Percentiles rank a stretch among this genome's conserved stretches.
Conservation (phyloP, 2,888 invertebrate species). For the Synanthedon tipuliformis region DNA sequence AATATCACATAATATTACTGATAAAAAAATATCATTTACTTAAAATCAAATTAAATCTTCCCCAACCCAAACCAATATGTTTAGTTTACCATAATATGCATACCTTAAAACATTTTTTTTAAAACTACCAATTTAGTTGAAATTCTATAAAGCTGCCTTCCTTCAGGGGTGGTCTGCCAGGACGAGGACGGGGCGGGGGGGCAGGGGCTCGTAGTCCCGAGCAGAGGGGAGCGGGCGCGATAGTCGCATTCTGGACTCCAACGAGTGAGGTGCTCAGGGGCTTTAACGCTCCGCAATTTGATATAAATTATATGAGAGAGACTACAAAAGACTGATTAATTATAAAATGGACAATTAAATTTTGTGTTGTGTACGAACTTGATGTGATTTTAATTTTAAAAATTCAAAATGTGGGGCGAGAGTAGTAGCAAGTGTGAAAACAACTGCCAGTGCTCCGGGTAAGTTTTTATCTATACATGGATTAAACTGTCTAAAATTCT, state of each 20-base stretch:
- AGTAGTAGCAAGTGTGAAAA: constrained; percentile 47
- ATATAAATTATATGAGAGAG: constrained; percentile 20
- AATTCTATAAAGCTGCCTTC: constrained; percentile 15
- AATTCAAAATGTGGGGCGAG: constrained; percentile 52
- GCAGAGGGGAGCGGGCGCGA: constrained; percentile 7
- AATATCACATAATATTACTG: too few relatives aligned
- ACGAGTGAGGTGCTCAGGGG: background rate
- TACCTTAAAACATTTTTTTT: background rate
- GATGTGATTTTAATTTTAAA: constrained; percentile 10
- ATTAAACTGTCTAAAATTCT: background rate
- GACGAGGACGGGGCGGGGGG: constrained; percentile 3
- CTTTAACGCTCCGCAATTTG: background rate
- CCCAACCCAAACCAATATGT: background rate
- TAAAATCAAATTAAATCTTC: background rate
- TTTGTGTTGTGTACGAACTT: constrained; percentile 15
- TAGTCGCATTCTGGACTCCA: background rate
- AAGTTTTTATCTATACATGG: constrained; percentile 16
- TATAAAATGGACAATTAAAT: constrained; percentile 38
- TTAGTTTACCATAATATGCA: too few relatives aligned
- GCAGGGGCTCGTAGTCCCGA: too few relatives aligned
- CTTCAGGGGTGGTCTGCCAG: constrained; percentile 26
- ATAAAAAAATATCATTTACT: too few relatives aligned
- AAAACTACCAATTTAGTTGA: constrained; percentile 36
- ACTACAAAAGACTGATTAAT: constrained; percentile 22
- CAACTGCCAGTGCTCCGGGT: constrained; percentile 62